Evolutionary conservation across 2,113 vertebrate species (phyloP).

Genomic region (Gopherus evgoodei): DNA sequence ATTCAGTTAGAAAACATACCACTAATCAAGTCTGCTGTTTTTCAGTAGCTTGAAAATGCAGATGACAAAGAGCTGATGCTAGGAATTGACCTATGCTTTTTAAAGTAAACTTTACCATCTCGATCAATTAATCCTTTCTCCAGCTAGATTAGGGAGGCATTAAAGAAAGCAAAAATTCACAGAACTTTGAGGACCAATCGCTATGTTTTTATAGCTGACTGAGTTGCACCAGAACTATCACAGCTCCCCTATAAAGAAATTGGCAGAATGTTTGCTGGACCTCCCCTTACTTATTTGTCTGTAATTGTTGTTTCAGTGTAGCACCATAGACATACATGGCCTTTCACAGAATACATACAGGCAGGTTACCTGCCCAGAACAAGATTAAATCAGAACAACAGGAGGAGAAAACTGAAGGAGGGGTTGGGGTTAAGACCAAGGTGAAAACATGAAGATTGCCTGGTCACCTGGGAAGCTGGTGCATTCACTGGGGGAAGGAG

Average conservation of each 20-base stretch:
- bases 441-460: background rate
- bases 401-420: background rate
- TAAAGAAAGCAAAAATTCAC: background rate
- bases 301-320: constrained; percentile 17
- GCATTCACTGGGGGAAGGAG: background rate
- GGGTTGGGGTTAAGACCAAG: background rate
- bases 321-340: background rate
- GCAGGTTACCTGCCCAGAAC: background rate
- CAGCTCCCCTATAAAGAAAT: background rate
- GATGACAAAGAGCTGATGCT: background rate
- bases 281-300: background rate
- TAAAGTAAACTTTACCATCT: background rate
- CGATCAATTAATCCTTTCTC: background rate
- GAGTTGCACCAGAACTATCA: background rate
- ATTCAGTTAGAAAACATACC: background rate
- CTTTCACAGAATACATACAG: background rate
- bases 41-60: background rate
- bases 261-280: background rate
- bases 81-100: background rate
- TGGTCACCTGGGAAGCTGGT: background rate
- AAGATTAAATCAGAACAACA: background rate
- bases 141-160: background rate
- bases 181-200: background rate
- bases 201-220: background rate
- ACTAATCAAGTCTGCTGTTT: background rate